Percentiles rank a stretch among this genome's conserved stretches.
These are phyloP conservation scores for Neosilurus hyrtlii DNA, from an alignment of 2,797 vertebrate genomes.

Conservation along the genomic window DNA sequence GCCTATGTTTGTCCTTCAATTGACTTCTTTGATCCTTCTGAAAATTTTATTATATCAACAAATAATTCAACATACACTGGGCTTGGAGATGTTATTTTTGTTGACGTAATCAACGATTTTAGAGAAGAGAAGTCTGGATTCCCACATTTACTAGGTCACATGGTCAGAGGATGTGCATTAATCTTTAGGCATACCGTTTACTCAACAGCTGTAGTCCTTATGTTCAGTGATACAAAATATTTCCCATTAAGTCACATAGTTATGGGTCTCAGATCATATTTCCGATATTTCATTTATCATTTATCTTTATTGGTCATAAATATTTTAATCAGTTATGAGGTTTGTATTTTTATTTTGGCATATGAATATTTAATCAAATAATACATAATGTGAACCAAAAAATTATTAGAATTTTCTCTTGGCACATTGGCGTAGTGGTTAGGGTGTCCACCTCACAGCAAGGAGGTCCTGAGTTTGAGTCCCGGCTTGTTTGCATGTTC, in stretches of 20 bases:
- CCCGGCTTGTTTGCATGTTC: too few species aligned
- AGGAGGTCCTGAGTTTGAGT: too few species aligned
- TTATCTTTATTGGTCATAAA: background rate
- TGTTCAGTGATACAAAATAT: background rate
- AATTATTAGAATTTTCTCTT: too few species aligned
- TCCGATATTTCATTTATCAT: background rate
- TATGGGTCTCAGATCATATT: background rate
- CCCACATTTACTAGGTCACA: slow-evolving; percentile 18
- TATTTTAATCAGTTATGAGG: background rate
- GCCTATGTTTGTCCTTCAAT: slow-evolving; percentile 1
- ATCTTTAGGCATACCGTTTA: background rate
- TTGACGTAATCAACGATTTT: background rate
- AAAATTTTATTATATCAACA: slow-evolving; percentile 1
- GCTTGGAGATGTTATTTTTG: background rate
- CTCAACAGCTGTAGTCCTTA: background rate
- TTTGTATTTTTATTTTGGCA: background rate
- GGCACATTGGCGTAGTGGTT: too few species aligned
- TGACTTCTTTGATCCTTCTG: background rate
- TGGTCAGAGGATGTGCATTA: background rate
- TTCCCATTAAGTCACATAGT: background rate
- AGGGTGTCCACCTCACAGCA: too few species aligned
- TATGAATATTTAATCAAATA: background rate
- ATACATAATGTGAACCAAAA: too few species aligned
- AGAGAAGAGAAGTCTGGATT: slow-evolving; percentile 11
- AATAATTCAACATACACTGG: background rate